Percentiles rank a stretch among this genome's conserved stretches.
Evolutionary conservation across 2,113 vertebrate genomes (phyloP).

Genomic region (Bubo scandiacus): DNA sequence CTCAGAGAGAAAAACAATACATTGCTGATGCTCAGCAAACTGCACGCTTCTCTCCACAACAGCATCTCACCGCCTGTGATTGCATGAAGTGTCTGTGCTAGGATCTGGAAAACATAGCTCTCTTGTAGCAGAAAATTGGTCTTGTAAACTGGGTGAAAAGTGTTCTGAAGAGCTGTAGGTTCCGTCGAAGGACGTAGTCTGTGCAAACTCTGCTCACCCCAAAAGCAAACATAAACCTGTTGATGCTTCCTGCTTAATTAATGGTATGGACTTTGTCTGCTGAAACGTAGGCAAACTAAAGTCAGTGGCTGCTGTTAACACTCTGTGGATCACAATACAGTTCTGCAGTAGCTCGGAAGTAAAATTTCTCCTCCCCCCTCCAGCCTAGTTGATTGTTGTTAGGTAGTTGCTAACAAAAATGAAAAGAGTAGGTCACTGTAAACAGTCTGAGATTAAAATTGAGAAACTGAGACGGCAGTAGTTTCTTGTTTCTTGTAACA

Average conservation of each 20-base stretch:
- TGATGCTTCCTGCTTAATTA: not conserved
- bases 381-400: not conserved
- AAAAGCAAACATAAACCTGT: constrained; percentile 31
- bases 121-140: not conserved
- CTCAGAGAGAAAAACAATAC: not conserved
- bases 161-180: not conserved
- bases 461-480: not conserved
- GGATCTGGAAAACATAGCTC: not conserved
- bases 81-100: not conserved
- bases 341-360: not conserved
- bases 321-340: not conserved
- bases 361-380: not conserved
- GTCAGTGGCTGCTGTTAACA: not conserved
- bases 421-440: not conserved
- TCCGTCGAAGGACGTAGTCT: not conserved
- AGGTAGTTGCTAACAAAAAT: not conserved
- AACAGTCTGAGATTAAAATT: not conserved
- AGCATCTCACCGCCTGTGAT: not conserved
- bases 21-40: not conserved
- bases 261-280: constrained; percentile 6
- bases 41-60: not conserved
- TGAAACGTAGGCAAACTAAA: not conserved
- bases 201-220: not conserved
- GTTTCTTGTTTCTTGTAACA: not conserved
- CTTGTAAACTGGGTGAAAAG: not conserved